Evolutionary conservation across 2,113 vertebrate species (phyloP).

Genomic region (Echinops telfairi): DNA sequence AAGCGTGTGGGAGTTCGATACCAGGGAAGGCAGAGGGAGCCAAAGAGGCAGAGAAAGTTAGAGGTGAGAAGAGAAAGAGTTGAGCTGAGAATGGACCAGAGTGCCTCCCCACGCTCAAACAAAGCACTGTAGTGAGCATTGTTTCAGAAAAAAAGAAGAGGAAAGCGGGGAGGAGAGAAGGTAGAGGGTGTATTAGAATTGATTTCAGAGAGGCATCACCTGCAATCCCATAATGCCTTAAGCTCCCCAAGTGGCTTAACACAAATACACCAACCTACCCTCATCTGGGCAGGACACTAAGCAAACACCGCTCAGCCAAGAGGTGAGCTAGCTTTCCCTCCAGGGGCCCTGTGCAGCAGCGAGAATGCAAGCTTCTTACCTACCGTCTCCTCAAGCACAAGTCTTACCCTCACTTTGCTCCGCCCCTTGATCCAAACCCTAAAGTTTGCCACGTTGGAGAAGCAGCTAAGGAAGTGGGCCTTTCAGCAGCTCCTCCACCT

Average conservation of each 20-base stretch:
- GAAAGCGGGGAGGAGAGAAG: not conserved
- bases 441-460: not conserved
- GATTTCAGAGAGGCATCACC: constrained; percentile 34
- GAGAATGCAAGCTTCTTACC: constrained; percentile 44
- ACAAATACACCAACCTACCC: constrained; percentile 72
- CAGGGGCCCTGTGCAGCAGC: not conserved
- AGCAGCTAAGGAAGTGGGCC: not conserved
- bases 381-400: not conserved
- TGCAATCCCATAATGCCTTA: constrained; percentile 74
- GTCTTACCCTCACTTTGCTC: not conserved
- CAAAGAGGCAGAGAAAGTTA: not conserved
- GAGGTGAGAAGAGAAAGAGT: not conserved
- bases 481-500: too few species aligned
- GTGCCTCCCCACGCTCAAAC: not conserved
- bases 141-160: not conserved
- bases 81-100: not conserved
- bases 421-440: not conserved
- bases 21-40: not conserved
- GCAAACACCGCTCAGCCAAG: constrained; percentile 58
- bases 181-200: not conserved
- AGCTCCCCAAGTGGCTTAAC: constrained; percentile 76
- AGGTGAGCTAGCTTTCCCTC: constrained; percentile 17
- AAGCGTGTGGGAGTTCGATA: not conserved
- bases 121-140: not conserved
- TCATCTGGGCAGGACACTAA: constrained; percentile 35